phyloP scores from a whole-genome alignment of 1,140 invertebrate genomes.

The Harlomillsia oculata region DNA sequence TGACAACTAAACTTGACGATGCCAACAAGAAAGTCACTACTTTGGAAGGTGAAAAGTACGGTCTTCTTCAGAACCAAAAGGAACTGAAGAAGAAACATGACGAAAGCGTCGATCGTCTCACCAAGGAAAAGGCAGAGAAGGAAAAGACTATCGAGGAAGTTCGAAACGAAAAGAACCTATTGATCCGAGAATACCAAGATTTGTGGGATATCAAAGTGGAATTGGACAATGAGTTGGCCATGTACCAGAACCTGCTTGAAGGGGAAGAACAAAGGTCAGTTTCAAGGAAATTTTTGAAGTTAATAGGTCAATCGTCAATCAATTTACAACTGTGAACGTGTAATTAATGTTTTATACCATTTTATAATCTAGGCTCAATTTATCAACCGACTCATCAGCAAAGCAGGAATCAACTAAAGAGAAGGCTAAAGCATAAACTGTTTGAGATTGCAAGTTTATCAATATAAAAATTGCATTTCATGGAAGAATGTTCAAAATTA shows the following conservation, averaged over 20 bases:
- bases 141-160: neutral
- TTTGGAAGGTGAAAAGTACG: constrained; percentile 9
- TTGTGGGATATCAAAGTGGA: constrained; percentile 14
- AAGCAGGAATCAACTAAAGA: too few species aligned
- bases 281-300: neutral
- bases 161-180: constrained; percentile 3
- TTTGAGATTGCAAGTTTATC: too few species aligned
- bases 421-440: too few species aligned
- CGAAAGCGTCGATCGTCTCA: neutral
- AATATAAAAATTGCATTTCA: too few species aligned
- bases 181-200: constrained; percentile 14
- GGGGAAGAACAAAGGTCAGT: constrained; percentile 17
- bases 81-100: constrained; percentile 6
- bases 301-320: too few species aligned
- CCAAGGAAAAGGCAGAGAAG: neutral
- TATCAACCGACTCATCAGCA: too few species aligned
- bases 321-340: too few species aligned
- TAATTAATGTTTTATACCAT: too few species aligned
- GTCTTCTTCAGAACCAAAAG: neutral
- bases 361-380: too few species aligned
- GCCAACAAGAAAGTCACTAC: neutral
- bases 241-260: constrained; percentile 16
- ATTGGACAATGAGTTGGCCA: constrained; percentile 19
- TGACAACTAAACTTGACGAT: constrained; percentile 1
- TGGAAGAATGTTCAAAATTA: too few species aligned